Evolutionary conservation across 2,113 vertebrate genomes (phyloP).

Genomic region (Nestor notabilis): DNA sequence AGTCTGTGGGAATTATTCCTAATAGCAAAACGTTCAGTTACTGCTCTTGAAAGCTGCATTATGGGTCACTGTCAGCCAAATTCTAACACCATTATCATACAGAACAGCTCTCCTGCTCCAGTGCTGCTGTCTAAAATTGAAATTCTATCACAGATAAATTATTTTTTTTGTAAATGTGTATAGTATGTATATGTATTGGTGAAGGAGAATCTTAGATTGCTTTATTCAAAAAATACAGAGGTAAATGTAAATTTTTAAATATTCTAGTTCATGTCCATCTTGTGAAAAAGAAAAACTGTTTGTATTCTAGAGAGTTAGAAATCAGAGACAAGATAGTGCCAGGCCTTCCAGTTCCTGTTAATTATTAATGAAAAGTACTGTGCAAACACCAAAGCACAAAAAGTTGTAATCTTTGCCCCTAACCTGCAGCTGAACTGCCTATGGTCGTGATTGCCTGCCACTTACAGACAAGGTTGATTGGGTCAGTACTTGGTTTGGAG

Average conservation of each 20-base stretch:
- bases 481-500: background rate
- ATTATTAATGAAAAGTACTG: conserved; percentile 18
- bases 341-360: background rate
- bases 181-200: background rate
- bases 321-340: background rate
- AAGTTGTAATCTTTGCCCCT: background rate
- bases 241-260: background rate
- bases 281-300: background rate
- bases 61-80: background rate
- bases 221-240: background rate
- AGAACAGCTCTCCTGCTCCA: background rate
- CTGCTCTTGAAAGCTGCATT: background rate
- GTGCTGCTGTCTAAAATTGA: background rate
- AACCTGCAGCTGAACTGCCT: background rate
- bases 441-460: background rate
- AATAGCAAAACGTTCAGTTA: background rate
- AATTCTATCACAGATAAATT: background rate
- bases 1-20: background rate
- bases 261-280: background rate
- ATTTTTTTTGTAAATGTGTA: background rate
- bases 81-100: background rate
- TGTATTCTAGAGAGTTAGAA: conserved; percentile 1
- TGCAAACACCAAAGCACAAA: conserved; percentile 11
- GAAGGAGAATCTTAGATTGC: background rate
- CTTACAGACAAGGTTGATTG: background rate